Evolutionary conservation across 1,140 invertebrate species (phyloP), one percentile per base, ranked within the genome.

Genomic region (Drosophila teissieri): DNA sequence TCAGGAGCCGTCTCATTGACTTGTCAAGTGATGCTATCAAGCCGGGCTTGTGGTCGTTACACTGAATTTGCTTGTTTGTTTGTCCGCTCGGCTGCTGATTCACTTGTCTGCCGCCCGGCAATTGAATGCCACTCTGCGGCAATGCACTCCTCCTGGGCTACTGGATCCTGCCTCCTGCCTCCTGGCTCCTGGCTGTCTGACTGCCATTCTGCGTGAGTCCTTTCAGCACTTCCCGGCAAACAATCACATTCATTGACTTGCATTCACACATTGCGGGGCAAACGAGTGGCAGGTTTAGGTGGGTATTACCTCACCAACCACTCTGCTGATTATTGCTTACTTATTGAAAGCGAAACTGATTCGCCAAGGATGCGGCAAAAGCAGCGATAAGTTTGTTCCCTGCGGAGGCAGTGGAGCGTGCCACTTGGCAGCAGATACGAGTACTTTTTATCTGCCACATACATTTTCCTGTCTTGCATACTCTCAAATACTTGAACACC

Each of bases 221-320:
- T 57, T 79, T 79, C 78, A 80, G 40, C 69, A 63, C 54, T 63
- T 63, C 17, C 36, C 46, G 57, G 62, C 52, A 62, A 60, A 81
- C 78, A 80, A 74, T 80, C 65, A 70, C 80, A 78, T 63, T 63
- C 80, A 85, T 80, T 84, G 80, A 85, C 64, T 85, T 78, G 63
- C 60, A 61, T 14, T 34, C 27, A 58, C 46, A 48, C 24, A 31
- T 48, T 31, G 31, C 22, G 6, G 22, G 54, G 54, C 24, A 15
- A 7, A 11, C 12, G 17, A n/a, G n/a, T 19, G 51, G 42, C 7
- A 12, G 42, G 17, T 4, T 11, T 1, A 10, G 2, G 4, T 45
- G 15, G 40, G 40, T 22, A 39, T 45, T 52, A 39, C 46, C 37
- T 37, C 51, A 19, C 52, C 60, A 22, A 39, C 34, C 65, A 46